Conservation (phyloP, 30 jellyfish, hydroid and myxozoan species). For the Hydractinia echinata region DNA sequence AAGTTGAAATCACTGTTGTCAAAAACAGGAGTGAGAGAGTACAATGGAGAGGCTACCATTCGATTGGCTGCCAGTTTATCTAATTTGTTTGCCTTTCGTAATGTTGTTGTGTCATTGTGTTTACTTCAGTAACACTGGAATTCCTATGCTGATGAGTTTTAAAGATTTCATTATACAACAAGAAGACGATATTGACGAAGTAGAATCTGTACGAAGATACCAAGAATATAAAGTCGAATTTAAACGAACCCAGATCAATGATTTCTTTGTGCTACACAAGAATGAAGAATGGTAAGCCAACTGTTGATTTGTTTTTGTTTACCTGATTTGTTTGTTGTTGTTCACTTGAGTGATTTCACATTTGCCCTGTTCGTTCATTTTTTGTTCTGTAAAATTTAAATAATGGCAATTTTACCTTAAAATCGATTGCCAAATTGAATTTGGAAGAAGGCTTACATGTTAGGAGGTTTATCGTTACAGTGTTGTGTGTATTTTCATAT, state of each 20-base stretch:
- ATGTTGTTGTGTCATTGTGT: background rate
- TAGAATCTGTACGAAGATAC: slow-evolving; percentile 71
- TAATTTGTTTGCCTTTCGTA: too few relatives aligned
- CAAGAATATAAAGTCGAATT: slow-evolving; percentile 88
- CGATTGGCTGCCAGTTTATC: too few relatives aligned
- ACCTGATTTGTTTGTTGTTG: background rate
- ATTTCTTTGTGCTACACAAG: slow-evolving; percentile 84
- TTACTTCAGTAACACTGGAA: slow-evolving; percentile 38
- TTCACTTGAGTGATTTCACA: background rate
- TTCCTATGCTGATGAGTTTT: slow-evolving; percentile 83
- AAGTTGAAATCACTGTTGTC: too few relatives aligned
- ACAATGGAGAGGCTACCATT: too few relatives aligned
- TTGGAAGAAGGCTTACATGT: background rate
- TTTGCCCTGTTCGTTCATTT: too few relatives aligned
- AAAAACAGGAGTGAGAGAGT: too few relatives aligned
- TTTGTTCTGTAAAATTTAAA: too few relatives aligned
- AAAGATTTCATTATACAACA: slow-evolving; percentile 72
- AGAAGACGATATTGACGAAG: slow-evolving; percentile 85
- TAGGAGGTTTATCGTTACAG: background rate
- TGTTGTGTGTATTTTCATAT: background rate
- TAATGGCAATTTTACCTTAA: too few relatives aligned
- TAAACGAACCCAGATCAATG: slow-evolving; percentile 89
- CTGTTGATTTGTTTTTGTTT: background rate
- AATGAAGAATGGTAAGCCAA: slow-evolving; percentile 88
- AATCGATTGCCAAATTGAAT: background rate